These are phyloP conservation scores for Marisa cornuarietis DNA, from an alignment of 1,140 invertebrate genomes.

Conservation along the genomic window DNA sequence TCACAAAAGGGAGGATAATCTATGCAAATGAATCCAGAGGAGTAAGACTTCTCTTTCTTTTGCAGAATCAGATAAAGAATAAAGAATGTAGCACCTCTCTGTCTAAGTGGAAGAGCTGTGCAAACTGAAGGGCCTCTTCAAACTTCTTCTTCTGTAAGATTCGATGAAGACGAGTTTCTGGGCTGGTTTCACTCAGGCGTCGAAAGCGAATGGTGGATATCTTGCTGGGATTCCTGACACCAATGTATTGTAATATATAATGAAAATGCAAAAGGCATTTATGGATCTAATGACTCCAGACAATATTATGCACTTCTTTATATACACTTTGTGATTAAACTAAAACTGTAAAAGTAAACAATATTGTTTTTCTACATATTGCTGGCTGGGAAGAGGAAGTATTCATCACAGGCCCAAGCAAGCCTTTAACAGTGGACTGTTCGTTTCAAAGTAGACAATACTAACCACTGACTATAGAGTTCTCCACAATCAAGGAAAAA, in stretches of 20 bases:
- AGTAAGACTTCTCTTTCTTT: neutral
- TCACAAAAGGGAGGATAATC: neutral
- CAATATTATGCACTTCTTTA: too few species aligned
- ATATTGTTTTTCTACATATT: neutral
- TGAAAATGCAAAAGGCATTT: neutral
- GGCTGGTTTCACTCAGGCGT: constrained; percentile 54
- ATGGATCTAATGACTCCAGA: too few species aligned
- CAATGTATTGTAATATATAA: neutral
- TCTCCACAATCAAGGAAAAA: neutral
- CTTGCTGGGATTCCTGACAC: constrained; percentile 30
- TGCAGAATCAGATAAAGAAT: neutral
- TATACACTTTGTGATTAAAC: neutral
- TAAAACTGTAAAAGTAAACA: neutral
- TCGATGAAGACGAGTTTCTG: constrained; percentile 55
- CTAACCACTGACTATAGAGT: neutral
- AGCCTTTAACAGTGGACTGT: neutral
- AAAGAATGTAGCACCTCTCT: constrained; percentile 44
- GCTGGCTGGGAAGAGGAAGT: too few species aligned
- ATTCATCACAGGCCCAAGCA: neutral
- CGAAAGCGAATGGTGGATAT: constrained; percentile 45
- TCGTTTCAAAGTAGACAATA: neutral
- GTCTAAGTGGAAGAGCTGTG: constrained; percentile 53
- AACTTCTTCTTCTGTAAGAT: constrained; percentile 58
- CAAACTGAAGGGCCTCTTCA: constrained; percentile 60
- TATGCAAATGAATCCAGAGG: neutral